Base-by-base conservation (phyloP, 23 tunicate genomes). In the Styela clava region DNA sequence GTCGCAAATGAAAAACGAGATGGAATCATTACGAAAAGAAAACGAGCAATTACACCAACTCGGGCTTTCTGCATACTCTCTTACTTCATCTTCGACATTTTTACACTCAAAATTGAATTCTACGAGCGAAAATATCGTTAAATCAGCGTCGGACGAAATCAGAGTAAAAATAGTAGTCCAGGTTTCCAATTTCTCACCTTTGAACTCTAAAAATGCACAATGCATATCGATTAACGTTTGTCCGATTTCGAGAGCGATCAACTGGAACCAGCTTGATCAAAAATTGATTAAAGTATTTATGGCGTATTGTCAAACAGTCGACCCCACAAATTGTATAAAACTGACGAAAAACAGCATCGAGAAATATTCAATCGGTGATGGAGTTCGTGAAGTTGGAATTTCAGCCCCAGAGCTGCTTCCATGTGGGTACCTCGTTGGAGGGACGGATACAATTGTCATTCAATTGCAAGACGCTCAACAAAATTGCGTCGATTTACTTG, bases 1-100 rank as follows among this genome's bases (percentile, higher is more conserved):
- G 97, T 84, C 82, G 26, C 79, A 80, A 25, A 91, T 91, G 97
- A 86, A 91, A 85, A 80, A 64, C 31, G 97, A 91, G 74, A 91
- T 91, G 83, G 90, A 91, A 78, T 29, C 83, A 23, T 71, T 91
- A 68, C 74, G 90, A 20, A 36, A 77, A 64, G 97, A 91, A 64
- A 91, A 91, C 82, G 87, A 91, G 70, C 74, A 88, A 0, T 79
- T 91, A 22, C 88, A 83, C 36, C 82, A 79, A 29, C 37, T 91
- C 34, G 97, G 90, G 34, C 62, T 78, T 7, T 90, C 95, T 24
- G 64, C 90, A 19, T 28, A 64, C 72, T 85, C 89, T 16, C 44
- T 85, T 1, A 73, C 83, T 3, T 74, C 80, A 37, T 34, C 69
- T 30, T 67, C 82, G 61, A 32, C 78, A 32, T 33, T 72, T 24